Evolutionary conservation across 1,140 invertebrate species (phyloP).

Genomic region (Leptopilina boulardi): DNA sequence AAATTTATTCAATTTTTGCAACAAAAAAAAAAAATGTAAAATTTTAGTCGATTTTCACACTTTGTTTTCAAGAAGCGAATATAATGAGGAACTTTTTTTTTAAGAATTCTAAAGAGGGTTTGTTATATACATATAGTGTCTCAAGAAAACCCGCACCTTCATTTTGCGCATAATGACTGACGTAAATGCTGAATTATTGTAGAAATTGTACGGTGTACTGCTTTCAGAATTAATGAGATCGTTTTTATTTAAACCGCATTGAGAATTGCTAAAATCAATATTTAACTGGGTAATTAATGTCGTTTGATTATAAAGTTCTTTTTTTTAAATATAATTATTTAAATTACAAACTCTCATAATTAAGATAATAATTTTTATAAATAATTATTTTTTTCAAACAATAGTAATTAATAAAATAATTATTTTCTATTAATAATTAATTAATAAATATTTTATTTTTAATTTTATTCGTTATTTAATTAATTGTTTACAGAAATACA

Average conservation of each 20-base stretch:
- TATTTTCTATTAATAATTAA: no score
- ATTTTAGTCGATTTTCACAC: background rate
- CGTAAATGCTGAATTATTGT: background rate
- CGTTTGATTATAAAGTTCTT: no score
- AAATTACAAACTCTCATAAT: no score
- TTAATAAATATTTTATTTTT: background rate
- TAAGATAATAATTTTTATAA: no score
- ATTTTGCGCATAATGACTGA: background rate
- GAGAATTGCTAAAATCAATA: conserved; percentile 5
- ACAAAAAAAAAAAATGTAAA: background rate
- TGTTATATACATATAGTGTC: background rate
- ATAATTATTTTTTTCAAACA: no score
- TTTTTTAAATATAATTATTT: no score
- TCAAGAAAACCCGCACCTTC: background rate
- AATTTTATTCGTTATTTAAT: background rate
- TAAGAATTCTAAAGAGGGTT: conserved; percentile 6
- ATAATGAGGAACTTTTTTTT: conserved; percentile 10
- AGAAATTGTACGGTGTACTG: background rate
- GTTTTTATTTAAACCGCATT: background rate
- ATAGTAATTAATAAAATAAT: no score
- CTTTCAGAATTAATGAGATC: conserved; percentile 14
- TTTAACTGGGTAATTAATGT: no score
- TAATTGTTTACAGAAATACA: background rate
- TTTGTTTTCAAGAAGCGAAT: background rate
- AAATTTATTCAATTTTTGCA: background rate